Evolutionary conservation across 2,888 invertebrate genomes (phyloP).

Genomic region (Hesperia comma): DNA sequence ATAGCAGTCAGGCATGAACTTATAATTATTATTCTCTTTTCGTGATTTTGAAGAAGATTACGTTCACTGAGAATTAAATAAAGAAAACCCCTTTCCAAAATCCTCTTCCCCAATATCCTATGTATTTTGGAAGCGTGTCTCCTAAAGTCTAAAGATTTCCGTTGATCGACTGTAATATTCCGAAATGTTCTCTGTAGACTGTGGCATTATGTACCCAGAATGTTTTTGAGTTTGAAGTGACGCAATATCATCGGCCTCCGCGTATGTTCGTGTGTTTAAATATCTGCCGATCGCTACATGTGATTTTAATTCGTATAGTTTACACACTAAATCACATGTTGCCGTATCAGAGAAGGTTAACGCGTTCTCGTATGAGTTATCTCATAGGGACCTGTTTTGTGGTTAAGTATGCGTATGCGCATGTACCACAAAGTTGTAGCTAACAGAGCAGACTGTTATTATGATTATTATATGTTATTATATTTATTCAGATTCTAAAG

Average conservation of each 20-base stretch:
- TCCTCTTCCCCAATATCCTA: too few species aligned
- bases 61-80: too few species aligned
- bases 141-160: too few species aligned
- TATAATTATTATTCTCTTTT: too few species aligned
- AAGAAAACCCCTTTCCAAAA: too few species aligned
- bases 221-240: slow-evolving; percentile 29
- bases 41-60: too few species aligned
- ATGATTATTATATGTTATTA: slow-evolving; percentile 18
- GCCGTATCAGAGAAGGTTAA: slow-evolving; percentile 23
- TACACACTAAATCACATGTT: slow-evolving; percentile 21
- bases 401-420: slow-evolving; percentile 35
- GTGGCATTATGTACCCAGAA: background rate
- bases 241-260: slow-evolving; percentile 27
- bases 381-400: slow-evolving; percentile 40
- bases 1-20: too few species aligned
- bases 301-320: slow-evolving; percentile 24
- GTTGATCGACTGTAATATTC: too few species aligned
- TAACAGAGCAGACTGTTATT: slow-evolving; percentile 3
- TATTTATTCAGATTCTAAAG: slow-evolving; percentile 11
- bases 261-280: slow-evolving; percentile 17
- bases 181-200: too few species aligned
- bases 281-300: slow-evolving; percentile 6
- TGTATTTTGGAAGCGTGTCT: too few species aligned
- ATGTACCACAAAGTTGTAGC: slow-evolving; percentile 13
- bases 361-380: slow-evolving; percentile 34